Evolutionary conservation across 1,140 invertebrate genomes (phyloP).

Genomic region (Hypsibius dujardini): DNA sequence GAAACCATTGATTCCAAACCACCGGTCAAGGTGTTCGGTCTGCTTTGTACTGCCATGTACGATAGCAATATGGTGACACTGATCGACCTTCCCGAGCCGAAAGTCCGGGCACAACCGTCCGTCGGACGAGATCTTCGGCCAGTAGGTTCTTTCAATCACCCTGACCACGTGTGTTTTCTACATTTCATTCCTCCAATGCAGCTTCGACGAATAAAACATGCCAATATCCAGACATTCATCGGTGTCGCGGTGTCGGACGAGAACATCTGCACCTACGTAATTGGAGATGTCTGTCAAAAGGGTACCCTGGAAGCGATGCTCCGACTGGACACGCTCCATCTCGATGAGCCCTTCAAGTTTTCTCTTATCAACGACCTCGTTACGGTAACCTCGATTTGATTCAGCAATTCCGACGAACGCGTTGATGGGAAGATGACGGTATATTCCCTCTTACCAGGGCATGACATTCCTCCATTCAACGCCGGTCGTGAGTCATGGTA

Average conservation of each 20-base stretch:
- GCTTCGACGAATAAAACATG: background rate
- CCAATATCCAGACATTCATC: background rate
- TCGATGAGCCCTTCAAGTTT: background rate
- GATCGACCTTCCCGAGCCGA: background rate
- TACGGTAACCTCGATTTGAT: background rate
- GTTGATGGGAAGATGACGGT: too few species aligned
- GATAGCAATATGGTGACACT: background rate
- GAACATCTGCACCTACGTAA: background rate
- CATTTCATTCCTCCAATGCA: background rate
- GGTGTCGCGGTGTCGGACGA: background rate
- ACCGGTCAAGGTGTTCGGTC: background rate
- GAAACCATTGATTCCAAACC: too few species aligned
- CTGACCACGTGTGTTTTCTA: background rate
- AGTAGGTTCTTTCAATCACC: background rate
- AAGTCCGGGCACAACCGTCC: background rate
- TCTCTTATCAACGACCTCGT: background rate
- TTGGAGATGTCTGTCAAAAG: background rate
- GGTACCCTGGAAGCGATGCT: background rate
- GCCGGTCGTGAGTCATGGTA: background rate
- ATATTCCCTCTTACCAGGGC: background rate
- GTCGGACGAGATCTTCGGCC: background rate
- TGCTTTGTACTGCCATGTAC: background rate
- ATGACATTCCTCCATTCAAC: background rate
- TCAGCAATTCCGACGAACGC: too few species aligned
- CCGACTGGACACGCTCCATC: background rate